These are phyloP conservation scores for Zootermopsis nevadensis DNA, from an alignment of 2,888 invertebrate species.

Conservation along the genomic window DNA sequence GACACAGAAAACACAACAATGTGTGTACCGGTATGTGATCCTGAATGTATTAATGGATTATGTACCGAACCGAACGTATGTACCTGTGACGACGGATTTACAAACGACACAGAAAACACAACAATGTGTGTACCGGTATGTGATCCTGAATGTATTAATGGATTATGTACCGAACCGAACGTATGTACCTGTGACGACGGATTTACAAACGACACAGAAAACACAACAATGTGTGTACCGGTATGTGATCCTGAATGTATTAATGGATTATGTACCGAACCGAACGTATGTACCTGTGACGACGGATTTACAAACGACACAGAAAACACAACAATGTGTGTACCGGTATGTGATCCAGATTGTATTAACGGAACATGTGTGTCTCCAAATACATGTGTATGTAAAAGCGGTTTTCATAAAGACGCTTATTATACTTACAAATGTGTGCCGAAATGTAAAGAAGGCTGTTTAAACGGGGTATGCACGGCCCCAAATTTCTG, in stretches of 20 bases:
- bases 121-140: not conserved
- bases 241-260: constrained; percentile 2
- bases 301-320: constrained; percentile 50
- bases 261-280: constrained; percentile 47
- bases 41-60: constrained; percentile 74
- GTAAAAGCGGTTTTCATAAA: constrained; percentile 10
- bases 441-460: constrained; percentile 8
- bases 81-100: not conserved
- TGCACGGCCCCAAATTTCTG: constrained; percentile 60
- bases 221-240: not conserved
- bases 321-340: constrained; percentile 59
- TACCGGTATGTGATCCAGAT: constrained; percentile 61
- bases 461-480: constrained; percentile 10
- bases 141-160: not conserved
- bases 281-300: constrained; percentile 51
- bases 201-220: not conserved
- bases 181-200: not conserved
- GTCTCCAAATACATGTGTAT: constrained; percentile 17
- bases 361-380: constrained; percentile 58
- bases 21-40: constrained; percentile 75
- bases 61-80: constrained; percentile 71
- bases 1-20: not conserved
- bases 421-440: not conserved
- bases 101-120: not conserved
- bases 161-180: not conserved